Conservation (phyloP, 2,797 vertebrate genomes). For the Pangasius mekongensis region DNA sequence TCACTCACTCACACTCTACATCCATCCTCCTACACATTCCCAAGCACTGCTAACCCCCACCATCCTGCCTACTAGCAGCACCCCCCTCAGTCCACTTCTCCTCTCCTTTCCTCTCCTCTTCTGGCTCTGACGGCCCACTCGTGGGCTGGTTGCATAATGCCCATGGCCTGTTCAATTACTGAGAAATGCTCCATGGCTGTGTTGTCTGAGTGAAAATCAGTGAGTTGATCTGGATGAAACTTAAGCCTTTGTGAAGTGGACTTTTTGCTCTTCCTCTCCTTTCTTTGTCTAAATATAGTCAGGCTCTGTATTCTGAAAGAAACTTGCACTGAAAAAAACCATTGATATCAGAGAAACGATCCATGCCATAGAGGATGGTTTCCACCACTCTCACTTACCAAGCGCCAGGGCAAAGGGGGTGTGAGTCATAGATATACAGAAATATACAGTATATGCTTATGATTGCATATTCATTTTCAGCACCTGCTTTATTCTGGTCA, state of each 20-base stretch:
- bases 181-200: slow-evolving; percentile 58
- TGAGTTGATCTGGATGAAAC: slow-evolving; percentile 59
- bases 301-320: slow-evolving; percentile 22
- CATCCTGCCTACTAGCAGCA: slow-evolving; percentile 42
- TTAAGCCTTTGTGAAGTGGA: slow-evolving; percentile 49
- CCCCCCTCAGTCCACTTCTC: slow-evolving; percentile 48
- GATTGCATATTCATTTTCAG: background rate
- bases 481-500: background rate
- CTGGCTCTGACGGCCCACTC: slow-evolving; percentile 48
- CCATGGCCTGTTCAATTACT: slow-evolving; percentile 65
- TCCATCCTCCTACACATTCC: slow-evolving; percentile 47
- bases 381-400: slow-evolving; percentile 1
- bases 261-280: slow-evolving; percentile 31
- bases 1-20: slow-evolving; percentile 5
- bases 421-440: slow-evolving; percentile 12
- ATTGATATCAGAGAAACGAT: slow-evolving; percentile 16
- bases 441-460: background rate
- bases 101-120: slow-evolving; percentile 45
- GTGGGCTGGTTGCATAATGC: slow-evolving; percentile 58
- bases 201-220: slow-evolving; percentile 62
- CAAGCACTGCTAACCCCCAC: slow-evolving; percentile 43
- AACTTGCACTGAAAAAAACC: background rate
- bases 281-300: slow-evolving; percentile 29
- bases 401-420: background rate
- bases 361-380: slow-evolving; percentile 1